Evolutionary conservation across 2,113 vertebrate species (phyloP), one percentile per base, ranked within the genome.

Genomic region (Tauraco erythrolophus): DNA sequence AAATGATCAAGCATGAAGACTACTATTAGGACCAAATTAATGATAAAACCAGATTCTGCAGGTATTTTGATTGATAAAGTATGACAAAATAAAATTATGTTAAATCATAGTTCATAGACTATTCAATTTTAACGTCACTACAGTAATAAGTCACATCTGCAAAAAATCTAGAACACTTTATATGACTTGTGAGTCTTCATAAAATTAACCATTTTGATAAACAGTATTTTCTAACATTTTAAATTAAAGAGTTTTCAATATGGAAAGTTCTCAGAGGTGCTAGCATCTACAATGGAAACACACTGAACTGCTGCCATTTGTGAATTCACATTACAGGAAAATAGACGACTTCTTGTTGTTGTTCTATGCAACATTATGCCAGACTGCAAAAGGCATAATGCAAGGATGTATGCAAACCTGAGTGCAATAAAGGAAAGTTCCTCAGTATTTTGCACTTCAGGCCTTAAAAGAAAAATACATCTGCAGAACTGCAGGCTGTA

Each of bases 221-320:
- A 75, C 1, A 54, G 13, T 56, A 54, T 64, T 88, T 45, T 2
- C 31, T 84, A 81, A n/a, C 22, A 51, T 87, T 78, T 30, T 78
- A 89, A 71, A 92, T 83, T 58, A 81, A 64, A 61, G 45, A 45
- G 10, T 77, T 94, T 90, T 86, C 54, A 66, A 37, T 30, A 92
- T 11, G 18, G 50, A 80, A 90, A 77, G 54, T 83, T 77, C 51
- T 88, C 58, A 94, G 75, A 77, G 31, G 35, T 62, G 70, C 25
- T 80, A 90, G 77, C 14, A 65, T 69, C 50, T 86, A 41, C 50
- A 80, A 84, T 58, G 22, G n/a, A 66, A 93, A 86, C 9, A 70
- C 0, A 2, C 16, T 46, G 75, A 86, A 65, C 46, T 72, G 62
- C 46, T 90, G 71, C 37, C 50, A 82, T 83, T 80, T 82, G 31